Conservation (phyloP, 2,113 vertebrate species). For the Pristiophorus japonicus region DNA sequence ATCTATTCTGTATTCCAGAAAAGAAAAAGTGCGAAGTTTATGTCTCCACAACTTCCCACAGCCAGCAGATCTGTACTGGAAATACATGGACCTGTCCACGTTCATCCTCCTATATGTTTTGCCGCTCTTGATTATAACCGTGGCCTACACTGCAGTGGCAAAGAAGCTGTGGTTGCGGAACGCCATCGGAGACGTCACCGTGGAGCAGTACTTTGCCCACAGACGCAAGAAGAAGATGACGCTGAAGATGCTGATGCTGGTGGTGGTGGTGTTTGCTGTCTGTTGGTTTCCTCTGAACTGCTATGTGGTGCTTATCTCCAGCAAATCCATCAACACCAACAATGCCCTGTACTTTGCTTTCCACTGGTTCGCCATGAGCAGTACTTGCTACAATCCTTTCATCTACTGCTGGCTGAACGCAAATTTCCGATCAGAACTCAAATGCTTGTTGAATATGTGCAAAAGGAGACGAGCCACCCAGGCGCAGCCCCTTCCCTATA, state of each 20-base stretch:
- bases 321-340: constrained; percentile 59
- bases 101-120: constrained; percentile 66
- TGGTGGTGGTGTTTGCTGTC: constrained; percentile 62
- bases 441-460: constrained; percentile 51
- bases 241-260: constrained; percentile 66
- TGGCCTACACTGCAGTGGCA: constrained; percentile 58
- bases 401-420: constrained; percentile 70
- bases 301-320: constrained; percentile 64
- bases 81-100: constrained; percentile 64
- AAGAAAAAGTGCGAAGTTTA: constrained; percentile 55
- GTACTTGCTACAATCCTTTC: constrained; percentile 69
- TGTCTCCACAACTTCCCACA: constrained; percentile 66
- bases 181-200: constrained; percentile 63
- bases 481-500: constrained; percentile 43
- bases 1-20: constrained; percentile 50
- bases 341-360: constrained; percentile 62
- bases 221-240: constrained; percentile 64
- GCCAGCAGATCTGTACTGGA: constrained; percentile 66
- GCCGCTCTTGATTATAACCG: constrained; percentile 61
- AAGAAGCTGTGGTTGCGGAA: constrained; percentile 70
- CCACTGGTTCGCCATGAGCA: constrained; percentile 71
- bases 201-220: constrained; percentile 62
- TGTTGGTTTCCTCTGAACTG: constrained; percentile 69
- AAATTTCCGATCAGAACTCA: constrained; percentile 58
- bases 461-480: constrained; percentile 2